Evolutionary conservation across 2,888 invertebrate species (phyloP).

Genomic region (Cyrtodaria siliqua): DNA sequence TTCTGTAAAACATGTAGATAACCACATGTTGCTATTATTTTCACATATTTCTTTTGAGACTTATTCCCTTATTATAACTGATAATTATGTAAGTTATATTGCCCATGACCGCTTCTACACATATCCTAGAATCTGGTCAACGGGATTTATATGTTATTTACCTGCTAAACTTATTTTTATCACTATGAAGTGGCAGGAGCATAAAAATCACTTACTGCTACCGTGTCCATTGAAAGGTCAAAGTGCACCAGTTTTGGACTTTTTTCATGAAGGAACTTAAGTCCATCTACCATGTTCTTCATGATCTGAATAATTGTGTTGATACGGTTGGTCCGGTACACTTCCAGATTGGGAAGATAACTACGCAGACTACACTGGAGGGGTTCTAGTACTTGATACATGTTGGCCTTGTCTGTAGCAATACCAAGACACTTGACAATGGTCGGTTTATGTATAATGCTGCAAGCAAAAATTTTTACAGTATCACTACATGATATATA

Average conservation of each 20-base stretch:
- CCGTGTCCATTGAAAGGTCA: constrained; percentile 73
- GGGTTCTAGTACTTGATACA: constrained; percentile 66
- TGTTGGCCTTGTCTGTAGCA: constrained; percentile 43
- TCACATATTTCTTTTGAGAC: too few relatives aligned
- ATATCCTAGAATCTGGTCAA: too few relatives aligned
- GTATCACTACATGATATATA: too few relatives aligned
- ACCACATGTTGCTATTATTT: too few relatives aligned
- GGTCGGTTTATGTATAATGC: constrained; percentile 30
- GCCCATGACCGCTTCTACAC: too few relatives aligned
- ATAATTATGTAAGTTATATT: too few relatives aligned
- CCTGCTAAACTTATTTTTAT: too few relatives aligned
- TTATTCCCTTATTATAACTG: too few relatives aligned
- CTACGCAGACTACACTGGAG: constrained; percentile 62
- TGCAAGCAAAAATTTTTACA: too few relatives aligned
- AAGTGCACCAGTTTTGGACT: constrained; percentile 64
- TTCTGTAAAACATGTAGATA: too few relatives aligned
- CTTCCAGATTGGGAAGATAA: constrained; percentile 32
- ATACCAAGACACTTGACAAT: constrained; percentile 51
- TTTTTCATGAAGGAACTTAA: constrained; percentile 70
- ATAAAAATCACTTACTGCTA: constrained; percentile 67
- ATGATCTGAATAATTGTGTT: constrained; percentile 51
- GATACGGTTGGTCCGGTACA: constrained; percentile 35
- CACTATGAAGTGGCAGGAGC: too few relatives aligned
- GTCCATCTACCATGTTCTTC: constrained; percentile 63
- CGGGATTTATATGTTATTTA: too few relatives aligned